Percentiles rank a stretch among this genome's conserved stretches.
Conservation (phyloP, 2,797 vertebrate species). For the Trichosurus vulpecula region DNA sequence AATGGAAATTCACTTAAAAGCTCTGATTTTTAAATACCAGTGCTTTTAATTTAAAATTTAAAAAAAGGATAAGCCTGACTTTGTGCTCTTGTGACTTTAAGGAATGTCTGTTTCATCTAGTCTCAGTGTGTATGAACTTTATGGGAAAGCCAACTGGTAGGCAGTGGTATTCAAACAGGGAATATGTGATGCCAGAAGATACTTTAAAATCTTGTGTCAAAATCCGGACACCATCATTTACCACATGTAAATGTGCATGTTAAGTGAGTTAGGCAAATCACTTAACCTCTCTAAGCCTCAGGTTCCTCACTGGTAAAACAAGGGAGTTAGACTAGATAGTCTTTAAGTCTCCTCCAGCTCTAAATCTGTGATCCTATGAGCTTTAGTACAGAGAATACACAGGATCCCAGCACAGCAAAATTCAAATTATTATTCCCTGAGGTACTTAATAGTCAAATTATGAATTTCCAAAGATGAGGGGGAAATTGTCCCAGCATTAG, state of each 20-base stretch:
- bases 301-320: neutral
- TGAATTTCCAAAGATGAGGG: neutral
- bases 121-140: neutral
- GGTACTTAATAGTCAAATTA: neutral
- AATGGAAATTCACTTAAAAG: neutral
- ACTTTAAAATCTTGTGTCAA: neutral
- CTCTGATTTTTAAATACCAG: neutral
- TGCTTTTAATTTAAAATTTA: neutral
- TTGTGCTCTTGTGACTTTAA: neutral
- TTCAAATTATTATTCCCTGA: neutral
- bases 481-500: neutral
- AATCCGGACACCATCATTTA: neutral
- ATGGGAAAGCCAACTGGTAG: neutral
- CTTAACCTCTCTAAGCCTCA: neutral
- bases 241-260: neutral
- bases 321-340: neutral
- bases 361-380: neutral
- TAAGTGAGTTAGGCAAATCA: neutral
- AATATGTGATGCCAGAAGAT: neutral
- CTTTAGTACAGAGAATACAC: neutral
- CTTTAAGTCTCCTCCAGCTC: neutral
- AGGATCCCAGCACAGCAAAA: neutral
- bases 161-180: neutral
- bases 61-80: neutral
- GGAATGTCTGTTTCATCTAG: neutral